A percentile compares a stretch with the other conserved stretches of the same genome.
Evolutionary conservation across 2,113 vertebrate species (phyloP).

Genomic region (Alligator mississippiensis): DNA sequence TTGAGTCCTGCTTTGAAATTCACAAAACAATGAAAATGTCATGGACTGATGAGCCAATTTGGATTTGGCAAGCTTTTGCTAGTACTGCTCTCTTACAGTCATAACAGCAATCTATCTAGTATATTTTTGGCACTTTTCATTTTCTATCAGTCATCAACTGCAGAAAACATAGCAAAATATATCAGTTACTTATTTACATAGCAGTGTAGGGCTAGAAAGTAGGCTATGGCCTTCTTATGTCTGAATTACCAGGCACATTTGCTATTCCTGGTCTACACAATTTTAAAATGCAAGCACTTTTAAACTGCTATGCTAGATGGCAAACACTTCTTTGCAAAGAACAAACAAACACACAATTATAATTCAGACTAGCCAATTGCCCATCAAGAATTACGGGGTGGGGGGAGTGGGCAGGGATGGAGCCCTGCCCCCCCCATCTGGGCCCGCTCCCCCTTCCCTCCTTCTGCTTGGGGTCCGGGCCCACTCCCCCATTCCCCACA

Average conservation of each 20-base stretch:
- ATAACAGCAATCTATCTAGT: background rate
- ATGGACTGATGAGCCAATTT: background rate
- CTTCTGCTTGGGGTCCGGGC: too few species aligned
- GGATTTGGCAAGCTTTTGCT: background rate
- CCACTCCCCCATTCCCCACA: too few species aligned
- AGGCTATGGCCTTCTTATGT: background rate
- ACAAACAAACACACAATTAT: background rate
- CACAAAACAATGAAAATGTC: background rate
- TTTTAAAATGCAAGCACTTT: background rate
- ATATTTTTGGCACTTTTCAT: background rate
- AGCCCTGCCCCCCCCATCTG: too few species aligned
- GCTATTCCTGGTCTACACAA: fast-evolving
- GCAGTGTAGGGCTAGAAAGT: background rate
- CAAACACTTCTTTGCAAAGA: background rate
- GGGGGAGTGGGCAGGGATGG: too few species aligned
- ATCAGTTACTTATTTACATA: background rate
- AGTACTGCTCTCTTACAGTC: fast-evolving
- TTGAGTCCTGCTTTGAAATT: background rate
- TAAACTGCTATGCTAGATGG: background rate
- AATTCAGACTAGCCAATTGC: too few species aligned
- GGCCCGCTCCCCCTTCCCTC: background rate
- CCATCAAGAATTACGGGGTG: too few species aligned
- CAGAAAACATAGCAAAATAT: background rate
- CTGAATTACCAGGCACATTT: background rate
- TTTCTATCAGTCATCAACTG: background rate